phyloP scores from a whole-genome alignment of 2,888 invertebrate genomes.

The Theretra japonica region DNA sequence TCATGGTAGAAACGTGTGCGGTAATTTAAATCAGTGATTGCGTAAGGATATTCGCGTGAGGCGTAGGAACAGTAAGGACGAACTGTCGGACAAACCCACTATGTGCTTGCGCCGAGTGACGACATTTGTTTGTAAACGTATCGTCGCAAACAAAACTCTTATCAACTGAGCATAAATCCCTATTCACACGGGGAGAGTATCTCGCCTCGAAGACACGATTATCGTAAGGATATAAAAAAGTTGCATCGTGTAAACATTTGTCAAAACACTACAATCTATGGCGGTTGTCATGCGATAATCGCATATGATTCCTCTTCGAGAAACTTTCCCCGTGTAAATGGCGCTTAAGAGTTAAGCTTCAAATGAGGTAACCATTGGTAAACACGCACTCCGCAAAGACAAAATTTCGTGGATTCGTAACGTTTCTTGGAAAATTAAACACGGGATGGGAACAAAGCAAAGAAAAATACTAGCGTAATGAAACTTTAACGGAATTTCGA shows the following conservation, averaged over 20 bases:
- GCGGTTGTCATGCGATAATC: too few species aligned
- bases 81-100: slow-evolving; percentile 30
- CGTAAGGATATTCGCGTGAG: slow-evolving; percentile 35
- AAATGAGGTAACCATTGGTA: not conserved
- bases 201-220: too few species aligned
- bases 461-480: too few species aligned
- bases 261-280: too few species aligned
- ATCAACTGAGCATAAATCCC: not conserved
- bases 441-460: not conserved
- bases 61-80: slow-evolving; percentile 36
- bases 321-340: too few species aligned
- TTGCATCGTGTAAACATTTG: too few species aligned
- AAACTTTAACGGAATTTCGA: too few species aligned
- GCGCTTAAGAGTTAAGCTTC: not conserved
- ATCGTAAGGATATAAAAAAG: too few species aligned
- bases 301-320: too few species aligned
- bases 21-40: slow-evolving; percentile 35
- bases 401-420: not conserved
- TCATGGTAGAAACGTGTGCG: slow-evolving; percentile 28
- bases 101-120: slow-evolving; percentile 16
- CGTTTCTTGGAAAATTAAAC: not conserved
- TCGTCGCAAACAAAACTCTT: slow-evolving; percentile 20
- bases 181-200: too few species aligned
- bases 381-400: not conserved
- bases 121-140: slow-evolving; percentile 23